Evolutionary conservation across 1,140 invertebrate species (phyloP), one percentile per base, ranked within the genome.

Genomic region (Brachionus calyciflorus): DNA sequence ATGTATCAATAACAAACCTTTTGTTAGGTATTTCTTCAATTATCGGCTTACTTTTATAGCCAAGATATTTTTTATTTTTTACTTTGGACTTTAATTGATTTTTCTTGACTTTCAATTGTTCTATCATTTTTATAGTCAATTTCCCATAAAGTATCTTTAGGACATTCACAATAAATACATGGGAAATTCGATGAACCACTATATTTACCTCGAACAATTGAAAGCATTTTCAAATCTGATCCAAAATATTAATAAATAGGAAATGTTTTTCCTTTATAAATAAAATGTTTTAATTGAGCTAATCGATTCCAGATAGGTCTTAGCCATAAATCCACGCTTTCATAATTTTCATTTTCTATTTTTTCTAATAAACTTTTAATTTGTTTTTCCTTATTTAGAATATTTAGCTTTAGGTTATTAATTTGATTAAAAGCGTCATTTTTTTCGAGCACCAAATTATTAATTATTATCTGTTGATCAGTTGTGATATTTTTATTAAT

Each of bases 301-400:
- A 69, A 21, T 41, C 17, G n/a, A 46, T 44, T 49, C 40, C 40
- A 46, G 17, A 69, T 44, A 21, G 26, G n/a, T 69, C 19, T 41
- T 21, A 69, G 19, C 41, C 65, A 69, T 17, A 41, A 41, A 28
- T 44, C 26, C 17, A 49, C 30, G 65, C 41, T 24, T 69, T 40
- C 30, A 49, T 69, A 46, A 26, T 69, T 44, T 49, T 69, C 37
- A 41, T 44, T 24, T 44, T 69, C 65, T 69, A 69, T 26, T 49
- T 69, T 69, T 46, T 41, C 26, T 26, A 37, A 21, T 28, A 69
- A 69, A 46, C 41, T n/a, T n/a, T n/a, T n/a, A n/a, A n/a, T n/a
- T n/a, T n/a, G n/a, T n/a, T n/a, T n/a, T n/a, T n/a, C n/a, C n/a
- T n/a, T n/a, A n/a, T n/a, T n/a, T n/a, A n/a, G n/a, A n/a, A n/a